Evolutionary conservation across 2,797 vertebrate species (phyloP), one percentile per base, ranked within the genome.

Genomic region (Loris lydekkerianus): DNA sequence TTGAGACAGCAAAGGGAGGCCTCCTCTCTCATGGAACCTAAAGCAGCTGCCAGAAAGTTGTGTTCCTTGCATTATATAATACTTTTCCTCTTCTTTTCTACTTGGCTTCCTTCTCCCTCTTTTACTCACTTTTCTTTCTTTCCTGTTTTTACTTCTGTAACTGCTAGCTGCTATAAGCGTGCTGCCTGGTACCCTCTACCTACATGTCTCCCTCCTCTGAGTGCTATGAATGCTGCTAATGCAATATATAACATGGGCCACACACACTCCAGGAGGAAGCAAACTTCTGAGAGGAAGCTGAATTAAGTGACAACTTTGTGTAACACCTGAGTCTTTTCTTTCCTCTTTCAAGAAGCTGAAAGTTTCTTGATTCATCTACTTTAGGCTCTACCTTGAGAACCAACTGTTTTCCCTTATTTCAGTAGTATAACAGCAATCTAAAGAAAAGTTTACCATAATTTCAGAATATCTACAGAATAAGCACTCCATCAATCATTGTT

Each of bases 301-400:
- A 56, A n/a, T 9, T 43, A 91, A 63, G 67, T 2, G 67, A 46
- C 76, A 6, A 37, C 56, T 58, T 40, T 72, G 3, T 6, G 29
- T 56, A 34, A 37, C 23, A 82, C 37, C 43, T 18, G 13, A 78
- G 82, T 46, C 17, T 46, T 75, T 37, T 43, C 88, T 77, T 67
- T 21, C 78, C 20, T 73, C 60, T 83, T 67, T 75, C 49, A 63
- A 40, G 40, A 40, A 40, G 40, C 67, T 63, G 10, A 21, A 58
- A 70, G 31, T 69, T 89, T 84, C 89, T 80, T 29, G 40, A 61
- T 65, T 93, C 63, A 91, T n/a, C 46, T 10, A 43, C n/a, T 93
- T 49, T 0, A 4, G 13, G 27, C 31, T 94, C 85, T 13, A 31
- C 17, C 37, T 69, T 60, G 81, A 91, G 53, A 93, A 80, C 60